Evolutionary conservation across 2,797 vertebrate species (phyloP).

Genomic region (Danionella dracula): DNA sequence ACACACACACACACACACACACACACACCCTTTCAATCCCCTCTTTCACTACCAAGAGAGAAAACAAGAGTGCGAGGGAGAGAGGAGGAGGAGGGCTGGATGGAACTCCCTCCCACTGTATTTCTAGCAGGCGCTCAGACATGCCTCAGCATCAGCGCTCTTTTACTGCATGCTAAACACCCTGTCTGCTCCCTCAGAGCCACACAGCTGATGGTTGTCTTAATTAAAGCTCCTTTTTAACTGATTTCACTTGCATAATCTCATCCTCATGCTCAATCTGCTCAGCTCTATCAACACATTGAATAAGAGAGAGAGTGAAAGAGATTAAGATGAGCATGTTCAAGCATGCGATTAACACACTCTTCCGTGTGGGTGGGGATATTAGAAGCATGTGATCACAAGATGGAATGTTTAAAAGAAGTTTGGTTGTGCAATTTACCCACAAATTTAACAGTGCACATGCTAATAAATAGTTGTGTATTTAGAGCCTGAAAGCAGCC

Average conservation of each 20-base stretch:
- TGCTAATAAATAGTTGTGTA: conserved; percentile 52
- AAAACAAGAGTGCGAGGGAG: conserved; percentile 11
- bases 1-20: neutral
- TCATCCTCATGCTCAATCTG: conserved; percentile 67
- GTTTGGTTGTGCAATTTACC: conserved; percentile 65
- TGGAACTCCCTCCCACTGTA: conserved; percentile 60
- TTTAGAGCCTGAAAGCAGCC: conserved; percentile 55
- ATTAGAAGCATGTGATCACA: conserved; percentile 19
- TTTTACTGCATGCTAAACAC: conserved; percentile 30
- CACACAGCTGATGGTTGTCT: conserved; percentile 48
- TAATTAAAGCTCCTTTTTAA: conserved; percentile 59
- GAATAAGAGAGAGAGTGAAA: conserved; percentile 1
- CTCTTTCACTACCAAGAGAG: conserved; percentile 28
- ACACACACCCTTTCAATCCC: conserved; percentile 3
- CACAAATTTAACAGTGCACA: conserved; percentile 53
- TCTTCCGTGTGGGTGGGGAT: conserved; percentile 37
- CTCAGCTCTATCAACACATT: conserved; percentile 21
- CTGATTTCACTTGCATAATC: conserved; percentile 54
- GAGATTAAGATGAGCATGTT: conserved; percentile 16
- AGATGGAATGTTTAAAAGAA: conserved; percentile 38
- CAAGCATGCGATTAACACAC: conserved; percentile 64
- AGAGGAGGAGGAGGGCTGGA: conserved; percentile 23
- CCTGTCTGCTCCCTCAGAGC: neutral
- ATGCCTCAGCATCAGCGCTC: conserved; percentile 54
- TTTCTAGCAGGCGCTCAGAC: conserved; percentile 60